A percentile compares a stretch with the other conserved stretches of the same genome.
These are phyloP conservation scores for Mercenaria mercenaria DNA, from an alignment of 1,140 invertebrate species.

Conservation along the genomic window DNA sequence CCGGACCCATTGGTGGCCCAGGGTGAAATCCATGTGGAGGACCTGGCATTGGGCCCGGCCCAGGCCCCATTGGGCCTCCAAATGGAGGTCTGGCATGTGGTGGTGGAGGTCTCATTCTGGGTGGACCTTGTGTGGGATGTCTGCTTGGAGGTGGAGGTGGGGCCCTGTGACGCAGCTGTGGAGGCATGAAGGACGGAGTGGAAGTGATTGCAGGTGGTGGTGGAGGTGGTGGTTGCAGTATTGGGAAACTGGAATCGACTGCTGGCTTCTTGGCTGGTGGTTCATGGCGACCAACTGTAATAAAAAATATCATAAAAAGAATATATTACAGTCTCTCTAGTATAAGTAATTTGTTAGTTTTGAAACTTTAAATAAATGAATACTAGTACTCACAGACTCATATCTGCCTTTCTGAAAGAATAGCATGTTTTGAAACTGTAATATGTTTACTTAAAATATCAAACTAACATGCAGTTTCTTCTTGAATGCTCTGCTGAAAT, in stretches of 20 bases:
- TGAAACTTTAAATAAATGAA: too few species aligned
- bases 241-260: slow-evolving; percentile 15
- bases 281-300: slow-evolving; percentile 58
- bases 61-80: slow-evolving; percentile 26
- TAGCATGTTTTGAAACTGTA: too few species aligned
- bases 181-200: slow-evolving; percentile 50
- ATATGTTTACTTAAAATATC: too few species aligned
- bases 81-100: slow-evolving; percentile 34
- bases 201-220: slow-evolving; percentile 34
- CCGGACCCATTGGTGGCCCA: slow-evolving; percentile 42
- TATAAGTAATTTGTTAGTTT: too few species aligned
- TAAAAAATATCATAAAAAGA: too few species aligned
- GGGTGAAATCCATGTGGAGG: neutral
- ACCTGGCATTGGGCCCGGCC: slow-evolving; percentile 34
- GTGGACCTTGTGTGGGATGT: neutral
- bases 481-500: too few species aligned
- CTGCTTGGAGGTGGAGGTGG: slow-evolving; percentile 48
- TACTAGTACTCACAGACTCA: too few species aligned
- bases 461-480: too few species aligned
- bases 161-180: slow-evolving; percentile 40
- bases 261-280: slow-evolving; percentile 55
- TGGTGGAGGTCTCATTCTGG: slow-evolving; percentile 43
- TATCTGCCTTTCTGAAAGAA: too few species aligned
- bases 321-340: too few species aligned
- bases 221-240: slow-evolving; percentile 56